A percentile compares a stretch with the other conserved stretches of the same genome.
Conservation (phyloP, 2,113 vertebrate species). For the Ameiurus melas region DNA sequence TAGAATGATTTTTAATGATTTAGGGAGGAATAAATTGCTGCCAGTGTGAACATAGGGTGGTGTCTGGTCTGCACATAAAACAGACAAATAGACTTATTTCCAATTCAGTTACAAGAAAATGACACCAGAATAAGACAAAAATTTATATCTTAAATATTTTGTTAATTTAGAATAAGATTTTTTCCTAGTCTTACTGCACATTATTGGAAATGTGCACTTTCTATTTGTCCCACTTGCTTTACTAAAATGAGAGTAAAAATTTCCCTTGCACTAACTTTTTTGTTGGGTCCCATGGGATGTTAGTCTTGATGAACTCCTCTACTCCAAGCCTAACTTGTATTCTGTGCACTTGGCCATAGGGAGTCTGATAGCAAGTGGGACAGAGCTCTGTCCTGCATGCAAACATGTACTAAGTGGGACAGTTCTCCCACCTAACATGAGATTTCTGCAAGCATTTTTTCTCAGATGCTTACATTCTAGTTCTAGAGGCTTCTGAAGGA, state of each 20-base stretch:
- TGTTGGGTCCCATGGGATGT: too few species aligned
- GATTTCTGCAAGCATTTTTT: background rate
- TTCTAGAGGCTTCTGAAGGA: conserved; percentile 18
- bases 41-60: background rate
- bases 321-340: background rate
- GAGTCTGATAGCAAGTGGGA: conserved; percentile 18
- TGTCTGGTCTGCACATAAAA: background rate
- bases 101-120: background rate
- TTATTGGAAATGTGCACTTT: background rate
- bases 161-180: background rate
- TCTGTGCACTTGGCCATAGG: background rate
- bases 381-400: background rate
- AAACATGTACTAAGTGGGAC: conserved; percentile 14
- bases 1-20: background rate
- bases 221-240: background rate
- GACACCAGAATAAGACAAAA: background rate
- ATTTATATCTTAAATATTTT: background rate
- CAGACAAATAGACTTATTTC: background rate
- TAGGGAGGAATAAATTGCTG: background rate
- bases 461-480: background rate
- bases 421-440: background rate
- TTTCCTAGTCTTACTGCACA: background rate
- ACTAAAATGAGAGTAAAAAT: background rate
- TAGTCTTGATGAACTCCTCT: background rate
- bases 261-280: background rate